Percentiles rank a stretch among this genome's conserved stretches.
These are phyloP conservation scores for Hesperophylax magnus DNA, from an alignment of 1,140 invertebrate genomes.

Conservation along the genomic window DNA sequence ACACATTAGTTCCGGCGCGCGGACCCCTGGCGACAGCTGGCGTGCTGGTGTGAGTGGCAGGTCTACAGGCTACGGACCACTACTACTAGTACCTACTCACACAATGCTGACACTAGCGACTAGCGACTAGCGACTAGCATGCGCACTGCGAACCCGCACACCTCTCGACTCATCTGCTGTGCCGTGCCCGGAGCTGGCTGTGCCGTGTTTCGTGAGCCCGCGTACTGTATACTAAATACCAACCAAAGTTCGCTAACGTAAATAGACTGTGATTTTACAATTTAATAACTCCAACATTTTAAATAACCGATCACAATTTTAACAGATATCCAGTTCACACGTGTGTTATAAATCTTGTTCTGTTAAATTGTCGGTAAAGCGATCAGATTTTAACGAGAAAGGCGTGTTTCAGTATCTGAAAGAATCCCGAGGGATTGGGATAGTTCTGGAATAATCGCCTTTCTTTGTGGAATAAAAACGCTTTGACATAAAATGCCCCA, in stretches of 20 bases:
- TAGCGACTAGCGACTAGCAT: no score
- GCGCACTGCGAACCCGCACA: slow-evolving; percentile 28
- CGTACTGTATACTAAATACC: background rate
- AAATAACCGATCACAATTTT: background rate
- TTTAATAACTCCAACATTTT: background rate
- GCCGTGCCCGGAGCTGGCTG: slow-evolving; percentile 6
- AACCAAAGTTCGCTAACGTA: slow-evolving; percentile 7
- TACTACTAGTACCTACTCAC: background rate
- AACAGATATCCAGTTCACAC: no score
- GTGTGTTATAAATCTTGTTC: background rate
- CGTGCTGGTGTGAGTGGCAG: background rate
- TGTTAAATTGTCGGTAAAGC: background rate
- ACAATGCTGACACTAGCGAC: background rate
- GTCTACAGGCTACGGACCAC: no score
- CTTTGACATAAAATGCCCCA: background rate
- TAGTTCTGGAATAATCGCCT: background rate
- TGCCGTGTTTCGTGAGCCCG: background rate
- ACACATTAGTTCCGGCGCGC: slow-evolving; percentile 51
- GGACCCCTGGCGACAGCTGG: slow-evolving; percentile 38
- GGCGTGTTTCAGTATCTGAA: background rate
- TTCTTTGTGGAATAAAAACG: slow-evolving; percentile 4
- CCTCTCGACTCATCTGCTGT: slow-evolving; percentile 9
- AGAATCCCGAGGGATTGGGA: background rate
- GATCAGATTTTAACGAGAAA: background rate
- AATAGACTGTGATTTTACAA: slow-evolving; percentile 10